Base-by-base conservation (phyloP, 2,113 vertebrate genomes). In the Chlamydotis undulata region DNA sequence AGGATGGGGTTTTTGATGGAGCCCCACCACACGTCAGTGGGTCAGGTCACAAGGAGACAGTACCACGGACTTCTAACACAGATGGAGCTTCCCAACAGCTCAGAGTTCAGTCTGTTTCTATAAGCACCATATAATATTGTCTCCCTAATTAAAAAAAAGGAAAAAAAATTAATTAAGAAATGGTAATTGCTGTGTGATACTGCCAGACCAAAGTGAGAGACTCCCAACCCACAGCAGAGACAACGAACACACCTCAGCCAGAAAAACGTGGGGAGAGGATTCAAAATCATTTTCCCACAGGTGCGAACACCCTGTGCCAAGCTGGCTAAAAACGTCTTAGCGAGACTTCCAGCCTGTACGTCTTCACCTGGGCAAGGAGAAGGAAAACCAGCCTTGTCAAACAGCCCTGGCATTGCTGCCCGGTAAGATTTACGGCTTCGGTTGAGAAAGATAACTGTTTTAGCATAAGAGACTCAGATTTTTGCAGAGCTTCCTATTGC, bases 161-260 rank as follows among this genome's bases (percentile, higher is more conserved):
- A 25, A 7, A 19, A 61, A 81, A 73, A 33, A 9, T 2, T 3
- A 73, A 7, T 33, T 45, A 22, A 2, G 37, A 56, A 65, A 50
- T 24, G 22, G 26, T 33, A 45, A 39, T 39, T 65, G 19, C 33
- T 39, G 18, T 37, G 39, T 31, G 69, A 55, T 28, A 52, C 10
- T 84, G 39, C 13, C 47, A 61, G 50, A 37, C 31, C 41, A 64
- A 35, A 63, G 14, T 73, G 39, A 26, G 24, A 14, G 29, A n/a
- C 4, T 64, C n/a, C 35, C 2, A 0, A 19, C 14, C 33, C 45
- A 2, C 0, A 1, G 81, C 75, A 80, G 67, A 24, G 4, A 37
- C 28, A 83, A 24, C 0, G 0, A 70, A 63, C 64, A 43, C 53
- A 61, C 16, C 37, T 69, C 82, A 52, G 74, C 9, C 63, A 73